A percentile compares a stretch with the other conserved stretches of the same genome.
Conservation (phyloP, 2,888 invertebrate genomes). For the Fragum whitleyi region DNA sequence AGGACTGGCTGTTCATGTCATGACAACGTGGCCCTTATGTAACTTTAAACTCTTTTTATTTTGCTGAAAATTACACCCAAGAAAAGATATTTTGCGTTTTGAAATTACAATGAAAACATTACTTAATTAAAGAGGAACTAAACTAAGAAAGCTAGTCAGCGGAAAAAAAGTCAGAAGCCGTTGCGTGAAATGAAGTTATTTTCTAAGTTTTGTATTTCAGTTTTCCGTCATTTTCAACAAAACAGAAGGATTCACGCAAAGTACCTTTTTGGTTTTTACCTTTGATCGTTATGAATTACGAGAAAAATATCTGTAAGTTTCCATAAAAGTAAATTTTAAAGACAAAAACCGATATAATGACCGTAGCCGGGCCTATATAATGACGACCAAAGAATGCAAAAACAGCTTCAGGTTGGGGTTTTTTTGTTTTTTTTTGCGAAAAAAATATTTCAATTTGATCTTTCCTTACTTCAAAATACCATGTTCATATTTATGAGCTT, state of each 20-base stretch:
- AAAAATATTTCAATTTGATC: too few species aligned
- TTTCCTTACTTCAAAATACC: too few species aligned
- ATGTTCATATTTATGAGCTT: too few species aligned
- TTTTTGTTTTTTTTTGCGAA: too few species aligned
- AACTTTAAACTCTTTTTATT: too few species aligned
- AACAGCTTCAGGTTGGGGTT: too few species aligned
- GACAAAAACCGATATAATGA: too few species aligned
- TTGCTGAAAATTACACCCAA: too few species aligned
- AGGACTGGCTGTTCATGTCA: too few species aligned
- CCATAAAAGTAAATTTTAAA: neutral
- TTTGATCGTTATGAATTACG: neutral
- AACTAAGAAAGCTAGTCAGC: neutral
- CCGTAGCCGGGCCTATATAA: too few species aligned
- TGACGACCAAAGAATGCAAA: too few species aligned
- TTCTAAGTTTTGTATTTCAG: neutral
- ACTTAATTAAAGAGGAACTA: neutral
- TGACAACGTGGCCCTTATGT: too few species aligned
- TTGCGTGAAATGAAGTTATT: neutral
- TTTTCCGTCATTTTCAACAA: neutral
- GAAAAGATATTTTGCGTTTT: neutral
- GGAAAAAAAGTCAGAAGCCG: neutral
- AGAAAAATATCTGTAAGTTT: constrained; percentile 1
- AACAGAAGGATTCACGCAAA: neutral
- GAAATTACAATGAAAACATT: neutral
- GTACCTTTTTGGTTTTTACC: neutral